These are phyloP conservation scores for Nephrotoma appendiculata DNA, from an alignment of 2,888 invertebrate genomes.

Conservation along the genomic window DNA sequence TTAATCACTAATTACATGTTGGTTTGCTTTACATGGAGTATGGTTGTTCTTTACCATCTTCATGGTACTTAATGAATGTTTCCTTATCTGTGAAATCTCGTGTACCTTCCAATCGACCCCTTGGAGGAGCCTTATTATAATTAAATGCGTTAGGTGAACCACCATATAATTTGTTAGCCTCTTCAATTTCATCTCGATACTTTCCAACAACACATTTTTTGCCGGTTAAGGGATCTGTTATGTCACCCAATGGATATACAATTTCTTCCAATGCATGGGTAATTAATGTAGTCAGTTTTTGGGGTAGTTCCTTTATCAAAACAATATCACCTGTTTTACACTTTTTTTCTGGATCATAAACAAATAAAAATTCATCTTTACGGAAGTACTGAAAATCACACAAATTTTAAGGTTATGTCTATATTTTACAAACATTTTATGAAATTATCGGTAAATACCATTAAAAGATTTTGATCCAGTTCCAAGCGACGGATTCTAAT, in stretches of 20 bases:
- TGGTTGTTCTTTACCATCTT: slow-evolving; percentile 56
- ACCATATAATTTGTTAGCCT: slow-evolving; percentile 52
- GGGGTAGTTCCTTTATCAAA: slow-evolving; percentile 55
- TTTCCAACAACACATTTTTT: slow-evolving; percentile 57
- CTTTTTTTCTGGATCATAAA: slow-evolving; percentile 58
- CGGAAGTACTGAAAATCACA: slow-evolving; percentile 54
- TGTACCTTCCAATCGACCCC: slow-evolving; percentile 70
- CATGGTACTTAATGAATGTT: slow-evolving; percentile 64
- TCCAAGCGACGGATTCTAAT: slow-evolving; percentile 60
- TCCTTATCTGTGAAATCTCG: slow-evolving; percentile 68
- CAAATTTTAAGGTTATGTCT: neutral
- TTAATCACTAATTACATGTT: neutral
- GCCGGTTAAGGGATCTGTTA: slow-evolving; percentile 73
- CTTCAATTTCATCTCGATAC: slow-evolving; percentile 62
- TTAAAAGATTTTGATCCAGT: slow-evolving; percentile 58
- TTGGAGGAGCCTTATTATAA: slow-evolving; percentile 58
- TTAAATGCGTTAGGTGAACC: slow-evolving; percentile 51
- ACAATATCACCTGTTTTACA: slow-evolving; percentile 77
- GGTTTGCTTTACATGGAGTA: slow-evolving; percentile 42
- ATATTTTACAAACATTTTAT: neutral
- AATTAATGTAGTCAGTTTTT: slow-evolving; percentile 58
- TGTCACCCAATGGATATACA: slow-evolving; percentile 67
- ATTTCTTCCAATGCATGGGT: slow-evolving; percentile 68
- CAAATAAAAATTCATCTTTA: slow-evolving; percentile 56
- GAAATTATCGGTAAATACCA: slow-evolving; percentile 39